Percentiles rank a stretch among this genome's conserved stretches.
Conservation (phyloP, 2,113 vertebrate species). For the Syngnathus scovelli region DNA sequence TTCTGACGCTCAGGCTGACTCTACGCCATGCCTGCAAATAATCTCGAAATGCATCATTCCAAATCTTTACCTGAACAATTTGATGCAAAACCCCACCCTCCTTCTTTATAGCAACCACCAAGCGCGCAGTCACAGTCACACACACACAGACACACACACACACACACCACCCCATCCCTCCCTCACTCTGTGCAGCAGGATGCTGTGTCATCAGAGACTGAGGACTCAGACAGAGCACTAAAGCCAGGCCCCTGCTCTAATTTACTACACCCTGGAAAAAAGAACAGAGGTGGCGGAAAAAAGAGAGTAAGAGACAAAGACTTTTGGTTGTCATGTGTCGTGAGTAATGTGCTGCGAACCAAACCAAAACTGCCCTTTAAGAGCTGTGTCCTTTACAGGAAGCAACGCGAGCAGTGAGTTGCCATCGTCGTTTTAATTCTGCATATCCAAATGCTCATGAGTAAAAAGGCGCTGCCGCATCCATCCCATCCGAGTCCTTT, state of each 20-base stretch:
- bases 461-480: slow-evolving; percentile 7
- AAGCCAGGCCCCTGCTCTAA: slow-evolving; percentile 60
- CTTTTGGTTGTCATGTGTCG: not conserved
- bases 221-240: slow-evolving; percentile 68
- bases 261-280: slow-evolving; percentile 57
- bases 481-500: slow-evolving; percentile 11
- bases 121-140: slow-evolving; percentile 2
- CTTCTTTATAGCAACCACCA: slow-evolving; percentile 19
- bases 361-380: not conserved
- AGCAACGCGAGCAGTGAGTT: not conserved
- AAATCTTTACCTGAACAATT: slow-evolving; percentile 23
- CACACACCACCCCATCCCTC: slow-evolving; percentile 26
- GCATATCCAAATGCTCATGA: not conserved
- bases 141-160: slow-evolving; percentile 26
- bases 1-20: not conserved
- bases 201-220: slow-evolving; percentile 73
- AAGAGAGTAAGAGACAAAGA: slow-evolving; percentile 31
- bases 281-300: not conserved
- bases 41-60: slow-evolving; percentile 14
- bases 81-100: slow-evolving; percentile 24
- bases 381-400: not conserved
- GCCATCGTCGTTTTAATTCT: not conserved
- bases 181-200: slow-evolving; percentile 51
- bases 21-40: slow-evolving; percentile 4
- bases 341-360: too few relatives aligned